These are phyloP conservation scores for Solenodon paradoxus DNA, from an alignment of 2,113 vertebrate genomes.

Conservation along the genomic window DNA sequence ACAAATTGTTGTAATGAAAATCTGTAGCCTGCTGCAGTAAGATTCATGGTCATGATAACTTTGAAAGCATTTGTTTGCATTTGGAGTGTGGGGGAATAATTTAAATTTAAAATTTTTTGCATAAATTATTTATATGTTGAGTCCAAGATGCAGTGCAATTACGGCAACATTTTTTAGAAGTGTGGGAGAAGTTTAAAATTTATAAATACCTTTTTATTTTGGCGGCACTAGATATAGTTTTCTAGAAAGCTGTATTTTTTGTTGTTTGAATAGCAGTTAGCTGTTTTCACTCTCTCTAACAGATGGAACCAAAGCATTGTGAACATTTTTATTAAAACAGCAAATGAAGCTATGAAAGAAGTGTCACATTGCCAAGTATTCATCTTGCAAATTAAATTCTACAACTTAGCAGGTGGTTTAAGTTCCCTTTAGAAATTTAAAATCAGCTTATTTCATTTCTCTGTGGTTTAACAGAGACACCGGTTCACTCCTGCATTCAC, in stretches of 20 bases:
- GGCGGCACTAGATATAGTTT: conserved; percentile 78
- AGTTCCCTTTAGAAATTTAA: conserved; percentile 80
- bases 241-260: conserved; percentile 83
- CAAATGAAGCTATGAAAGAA: conserved; percentile 83
- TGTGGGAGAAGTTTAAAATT: conserved; percentile 71
- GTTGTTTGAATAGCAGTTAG: conserved; percentile 84
- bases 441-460: conserved; percentile 77
- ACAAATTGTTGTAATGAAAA: conserved; percentile 78
- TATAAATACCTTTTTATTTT: conserved; percentile 85
- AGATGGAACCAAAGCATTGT: conserved; percentile 83
- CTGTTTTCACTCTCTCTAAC: conserved; percentile 83
- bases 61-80: conserved; percentile 74
- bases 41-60: conserved; percentile 76
- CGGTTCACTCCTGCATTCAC: conserved; percentile 56
- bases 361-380: conserved; percentile 85
- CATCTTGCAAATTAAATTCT: conserved; percentile 86
- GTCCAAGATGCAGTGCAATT: conserved; percentile 79
- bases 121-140: conserved; percentile 81
- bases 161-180: conserved; percentile 68
- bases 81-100: conserved; percentile 74
- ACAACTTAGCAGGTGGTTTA: conserved; percentile 81
- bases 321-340: conserved; percentile 86
- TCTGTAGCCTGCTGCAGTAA: conserved; percentile 71
- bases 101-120: conserved; percentile 78
- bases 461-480: conserved; percentile 52